phyloP scores from a whole-genome alignment of 2,113 vertebrate genomes.

The Mesembrinibis cayennensis region DNA sequence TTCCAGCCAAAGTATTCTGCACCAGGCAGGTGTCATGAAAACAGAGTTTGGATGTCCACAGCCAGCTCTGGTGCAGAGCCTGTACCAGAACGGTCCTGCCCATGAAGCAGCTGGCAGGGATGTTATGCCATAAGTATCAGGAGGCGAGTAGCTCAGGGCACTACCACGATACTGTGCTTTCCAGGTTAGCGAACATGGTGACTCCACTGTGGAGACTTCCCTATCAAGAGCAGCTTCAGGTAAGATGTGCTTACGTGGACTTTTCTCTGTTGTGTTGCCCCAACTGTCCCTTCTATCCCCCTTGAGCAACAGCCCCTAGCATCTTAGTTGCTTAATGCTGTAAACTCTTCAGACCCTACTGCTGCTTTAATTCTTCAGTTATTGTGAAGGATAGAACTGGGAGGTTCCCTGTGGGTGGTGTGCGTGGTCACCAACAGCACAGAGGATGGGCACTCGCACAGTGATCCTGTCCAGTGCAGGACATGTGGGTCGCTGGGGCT shows the following conservation, averaged over 20 bases:
- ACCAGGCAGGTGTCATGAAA: not conserved
- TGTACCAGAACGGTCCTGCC: not conserved
- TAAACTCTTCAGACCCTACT: not conserved
- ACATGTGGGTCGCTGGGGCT: not conserved
- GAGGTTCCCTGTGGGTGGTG: not conserved
- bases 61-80: not conserved
- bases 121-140: not conserved
- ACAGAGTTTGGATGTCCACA: not conserved
- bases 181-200: conserved; percentile 72
- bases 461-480: not conserved
- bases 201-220: conserved; percentile 84
- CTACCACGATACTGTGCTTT: not conserved
- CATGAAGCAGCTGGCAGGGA: not conserved
- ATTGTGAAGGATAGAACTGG: not conserved
- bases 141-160: not conserved
- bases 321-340: not conserved
- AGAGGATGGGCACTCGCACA: not conserved
- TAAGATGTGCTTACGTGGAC: not conserved
- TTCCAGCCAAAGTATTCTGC: not conserved
- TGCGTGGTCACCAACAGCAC: not conserved
- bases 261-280: not conserved
- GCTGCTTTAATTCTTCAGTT: not conserved
- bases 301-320: not conserved
- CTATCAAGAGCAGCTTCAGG: conserved; percentile 82
- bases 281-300: not conserved